These are phyloP conservation scores for Strix uralensis DNA, from an alignment of 2,113 vertebrate genomes.

Conservation along the genomic window DNA sequence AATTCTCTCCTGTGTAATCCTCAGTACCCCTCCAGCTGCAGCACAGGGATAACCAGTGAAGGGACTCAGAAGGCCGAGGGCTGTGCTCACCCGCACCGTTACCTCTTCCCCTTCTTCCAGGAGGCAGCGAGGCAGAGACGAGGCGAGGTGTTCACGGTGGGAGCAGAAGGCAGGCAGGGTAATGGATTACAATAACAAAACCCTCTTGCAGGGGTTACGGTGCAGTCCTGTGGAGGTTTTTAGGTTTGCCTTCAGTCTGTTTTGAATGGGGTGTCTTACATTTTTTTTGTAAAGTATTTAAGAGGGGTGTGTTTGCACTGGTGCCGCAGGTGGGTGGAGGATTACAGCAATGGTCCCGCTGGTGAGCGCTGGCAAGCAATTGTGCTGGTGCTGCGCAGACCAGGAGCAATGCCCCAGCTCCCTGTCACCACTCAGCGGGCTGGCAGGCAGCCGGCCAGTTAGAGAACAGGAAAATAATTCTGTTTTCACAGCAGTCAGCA, in stretches of 20 bases:
- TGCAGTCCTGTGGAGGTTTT: not conserved
- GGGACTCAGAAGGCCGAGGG: not conserved
- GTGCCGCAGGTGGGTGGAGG: not conserved
- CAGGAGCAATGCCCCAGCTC: not conserved
- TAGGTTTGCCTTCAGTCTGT: not conserved
- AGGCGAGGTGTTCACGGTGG: not conserved
- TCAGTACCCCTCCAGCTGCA: not conserved
- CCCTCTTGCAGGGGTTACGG: not conserved
- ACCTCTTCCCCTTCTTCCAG: not conserved
- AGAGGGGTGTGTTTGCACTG: not conserved
- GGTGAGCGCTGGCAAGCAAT: no score
- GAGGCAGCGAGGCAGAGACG: no score
- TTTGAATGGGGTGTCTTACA: rapidly evolving
- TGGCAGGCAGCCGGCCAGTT: not conserved
- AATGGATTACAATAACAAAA: not conserved
- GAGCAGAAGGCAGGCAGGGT: not conserved
- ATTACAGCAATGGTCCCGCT: not conserved
- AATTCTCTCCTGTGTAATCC: not conserved
- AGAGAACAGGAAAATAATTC: not conserved
- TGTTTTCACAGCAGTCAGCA: not conserved
- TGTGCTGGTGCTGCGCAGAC: not conserved
- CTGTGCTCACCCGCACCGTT: not conserved
- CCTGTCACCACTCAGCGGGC: not conserved
- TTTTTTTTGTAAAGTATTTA: not conserved
- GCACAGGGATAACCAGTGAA: not conserved